Conservation (phyloP, 1,140 invertebrate species). For the Microplitis mediator region DNA sequence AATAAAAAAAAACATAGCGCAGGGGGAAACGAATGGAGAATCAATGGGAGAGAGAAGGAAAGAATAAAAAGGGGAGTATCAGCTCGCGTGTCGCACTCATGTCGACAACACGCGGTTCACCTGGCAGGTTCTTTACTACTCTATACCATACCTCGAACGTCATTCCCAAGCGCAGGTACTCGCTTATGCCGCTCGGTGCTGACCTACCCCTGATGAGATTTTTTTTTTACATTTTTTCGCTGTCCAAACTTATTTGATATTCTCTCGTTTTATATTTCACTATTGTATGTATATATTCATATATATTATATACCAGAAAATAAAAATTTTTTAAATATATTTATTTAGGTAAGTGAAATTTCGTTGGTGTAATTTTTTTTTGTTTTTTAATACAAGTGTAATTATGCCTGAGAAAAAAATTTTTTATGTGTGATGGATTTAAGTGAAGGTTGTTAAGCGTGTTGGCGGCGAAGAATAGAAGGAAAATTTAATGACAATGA, state of each 20-base stretch:
- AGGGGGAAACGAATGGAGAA: too few species aligned
- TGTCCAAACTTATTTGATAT: background rate
- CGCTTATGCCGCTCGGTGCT: background rate
- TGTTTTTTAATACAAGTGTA: background rate
- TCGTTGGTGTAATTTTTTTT: too few species aligned
- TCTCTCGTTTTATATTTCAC: background rate
- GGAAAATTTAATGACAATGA: slow-evolving; percentile 22
- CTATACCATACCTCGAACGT: slow-evolving; percentile 1
- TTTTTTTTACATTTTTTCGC: background rate
- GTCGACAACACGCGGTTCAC: slow-evolving; percentile 22
- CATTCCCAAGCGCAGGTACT: slow-evolving; percentile 18
- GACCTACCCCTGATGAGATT: slow-evolving; percentile 23
- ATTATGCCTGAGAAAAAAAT: too few species aligned
- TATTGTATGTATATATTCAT: background rate
- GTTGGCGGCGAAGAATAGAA: background rate
- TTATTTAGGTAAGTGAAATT: too few species aligned
- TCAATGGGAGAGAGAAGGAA: background rate
- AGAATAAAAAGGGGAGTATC: slow-evolving; percentile 8
- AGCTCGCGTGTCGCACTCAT: slow-evolving; percentile 14
- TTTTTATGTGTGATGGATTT: too few species aligned
- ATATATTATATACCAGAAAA: background rate
- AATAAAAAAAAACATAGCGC: too few species aligned
- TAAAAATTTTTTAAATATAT: too few species aligned
- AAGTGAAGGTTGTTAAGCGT: background rate
- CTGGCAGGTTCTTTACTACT: slow-evolving; percentile 5